Conservation (phyloP, 2,888 invertebrate species). For the Dryomyza anilis region DNA sequence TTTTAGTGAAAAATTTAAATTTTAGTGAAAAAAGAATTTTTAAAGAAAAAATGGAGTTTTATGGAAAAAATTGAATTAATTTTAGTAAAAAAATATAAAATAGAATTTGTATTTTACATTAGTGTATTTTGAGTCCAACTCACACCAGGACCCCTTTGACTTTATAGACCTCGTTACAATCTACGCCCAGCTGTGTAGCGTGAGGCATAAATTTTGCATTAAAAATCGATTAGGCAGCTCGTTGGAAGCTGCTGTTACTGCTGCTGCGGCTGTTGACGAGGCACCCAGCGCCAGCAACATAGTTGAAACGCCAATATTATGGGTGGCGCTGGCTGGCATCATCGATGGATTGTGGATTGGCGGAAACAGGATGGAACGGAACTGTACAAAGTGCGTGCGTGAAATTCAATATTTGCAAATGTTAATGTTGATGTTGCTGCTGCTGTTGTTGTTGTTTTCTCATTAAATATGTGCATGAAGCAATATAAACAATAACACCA, state of each 20-base stretch:
- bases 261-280: neutral
- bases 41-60: too few relatives aligned
- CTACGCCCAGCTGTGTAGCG: neutral
- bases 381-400: too few relatives aligned
- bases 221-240: slow-evolving; percentile 49
- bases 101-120: too few relatives aligned
- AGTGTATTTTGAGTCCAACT: too few relatives aligned
- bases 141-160: too few relatives aligned
- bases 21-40: too few relatives aligned
- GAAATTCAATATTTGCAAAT: neutral
- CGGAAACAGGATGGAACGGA: neutral
- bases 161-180: neutral
- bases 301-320: neutral
- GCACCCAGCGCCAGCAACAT: neutral
- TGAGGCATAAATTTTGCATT: slow-evolving; percentile 44
- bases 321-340: too few relatives aligned
- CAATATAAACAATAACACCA: too few relatives aligned
- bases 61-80: too few relatives aligned
- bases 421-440: neutral
- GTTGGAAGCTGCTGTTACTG: neutral
- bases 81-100: too few relatives aligned
- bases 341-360: neutral
- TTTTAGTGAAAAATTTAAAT: too few relatives aligned
- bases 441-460: neutral
- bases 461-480: too few relatives aligned